Base-by-base conservation (phyloP, 2,113 vertebrate species). In the Rhinolophus sinicus region DNA sequence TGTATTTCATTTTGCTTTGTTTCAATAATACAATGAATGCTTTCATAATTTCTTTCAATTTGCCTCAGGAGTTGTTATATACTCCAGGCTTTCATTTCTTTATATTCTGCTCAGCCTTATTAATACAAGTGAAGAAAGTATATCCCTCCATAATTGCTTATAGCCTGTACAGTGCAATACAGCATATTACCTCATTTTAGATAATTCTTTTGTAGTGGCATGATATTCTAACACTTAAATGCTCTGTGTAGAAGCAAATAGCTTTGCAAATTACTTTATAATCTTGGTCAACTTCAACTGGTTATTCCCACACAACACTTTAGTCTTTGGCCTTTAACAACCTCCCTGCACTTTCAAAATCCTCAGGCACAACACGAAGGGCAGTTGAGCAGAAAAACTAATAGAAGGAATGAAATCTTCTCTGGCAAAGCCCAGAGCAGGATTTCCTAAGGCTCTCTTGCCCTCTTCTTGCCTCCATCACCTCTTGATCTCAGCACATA, bases 1-100 rank as follows among this genome's bases (percentile, higher is more conserved):
- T 86, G 62, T 60, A 97, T 97, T 95, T 97, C 93, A 92, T 96
- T 97, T 98, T 90, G 8, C 47, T 96, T 97, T 94, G 94, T 98
- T 98, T 78, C 96, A 69, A 75, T 50, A 95, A 89, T 92, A 90
- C 77, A 97, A 97, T 97, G 94, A 52, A 92, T 97, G 97, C 89
- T 93, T 96, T 93, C 92, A 95, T 97, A 97, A 76, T 96, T 98
- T 94, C 93, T 97, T 94, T 97, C 90, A 93, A 80, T 77, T 33
- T 93, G 16, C 54, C 15, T 30, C 12, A 93, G 81, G 81, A 95
- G 15, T 94, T 97, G 89, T 30, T 87, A 97, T 83, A 92, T 67
- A 94, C 75, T 81, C 77, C 38, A 93, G 44, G 35, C 93, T 98
- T 93, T 76, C 88, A 72, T 88, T 82, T 94, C 88, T 97, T 93